Percentiles rank a stretch among this genome's conserved stretches.
Evolutionary conservation across 2,113 vertebrate species (phyloP).

Genomic region (Uria lomvia): DNA sequence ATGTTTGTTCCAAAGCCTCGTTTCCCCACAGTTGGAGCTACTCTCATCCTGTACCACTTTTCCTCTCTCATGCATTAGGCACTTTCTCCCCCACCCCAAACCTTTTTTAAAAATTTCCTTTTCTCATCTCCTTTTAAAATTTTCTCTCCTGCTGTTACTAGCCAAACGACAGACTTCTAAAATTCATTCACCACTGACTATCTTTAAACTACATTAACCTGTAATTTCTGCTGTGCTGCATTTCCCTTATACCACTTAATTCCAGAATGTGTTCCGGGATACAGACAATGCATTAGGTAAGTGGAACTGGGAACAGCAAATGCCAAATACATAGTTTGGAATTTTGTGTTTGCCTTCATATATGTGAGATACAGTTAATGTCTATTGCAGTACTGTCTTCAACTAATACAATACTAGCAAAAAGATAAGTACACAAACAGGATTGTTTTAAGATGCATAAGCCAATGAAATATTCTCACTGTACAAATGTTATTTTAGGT

Average conservation of each 20-base stretch:
- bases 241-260: constrained; percentile 28
- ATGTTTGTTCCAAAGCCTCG: not conserved
- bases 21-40: not conserved
- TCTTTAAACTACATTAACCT: not conserved
- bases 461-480: not conserved
- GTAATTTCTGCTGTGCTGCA: not conserved
- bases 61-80: not conserved
- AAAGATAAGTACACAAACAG: not conserved
- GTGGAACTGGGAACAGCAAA: not conserved
- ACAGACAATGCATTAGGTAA: not conserved
- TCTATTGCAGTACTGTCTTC: not conserved
- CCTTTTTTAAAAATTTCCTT: not conserved
- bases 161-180: not conserved
- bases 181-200: not conserved
- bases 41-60: not conserved
- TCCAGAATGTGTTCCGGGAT: not conserved
- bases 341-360: not conserved
- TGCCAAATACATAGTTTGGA: not conserved
- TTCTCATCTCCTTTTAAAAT: not conserved
- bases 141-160: not conserved
- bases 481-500: not conserved
- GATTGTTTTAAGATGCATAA: not conserved
- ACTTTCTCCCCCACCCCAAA: not conserved
- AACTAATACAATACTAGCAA: not conserved
- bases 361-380: not conserved